These are phyloP conservation scores for Chelidonichthys spinosus DNA, from an alignment of 2,797 vertebrate genomes.

Conservation along the genomic window DNA sequence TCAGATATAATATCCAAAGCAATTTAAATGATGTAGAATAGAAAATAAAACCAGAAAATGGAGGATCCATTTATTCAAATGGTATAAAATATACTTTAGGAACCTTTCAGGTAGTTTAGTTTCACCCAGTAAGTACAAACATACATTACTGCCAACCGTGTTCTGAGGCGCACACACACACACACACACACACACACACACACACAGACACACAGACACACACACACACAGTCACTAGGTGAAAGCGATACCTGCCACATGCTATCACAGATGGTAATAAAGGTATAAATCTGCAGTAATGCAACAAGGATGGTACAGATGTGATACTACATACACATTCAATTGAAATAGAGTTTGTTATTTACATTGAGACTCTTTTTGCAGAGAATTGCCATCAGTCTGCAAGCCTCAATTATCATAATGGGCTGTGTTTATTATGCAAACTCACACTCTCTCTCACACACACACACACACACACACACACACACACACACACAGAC, in stretches of 20 bases:
- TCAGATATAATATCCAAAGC: constrained; percentile 4
- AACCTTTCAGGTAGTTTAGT: constrained; percentile 4
- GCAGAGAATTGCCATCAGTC: constrained; percentile 45
- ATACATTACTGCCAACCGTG: constrained; percentile 7
- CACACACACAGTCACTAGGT: not conserved
- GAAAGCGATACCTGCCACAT: not conserved
- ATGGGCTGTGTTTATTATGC: constrained; percentile 40
- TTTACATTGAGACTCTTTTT: constrained; percentile 44
- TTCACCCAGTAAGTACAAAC: constrained; percentile 18
- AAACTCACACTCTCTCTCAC: constrained; percentile 14
- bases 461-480: not conserved
- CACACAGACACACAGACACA: not conserved
- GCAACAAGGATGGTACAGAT: not conserved
- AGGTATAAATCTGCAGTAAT: not conserved
- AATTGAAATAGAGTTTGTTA: constrained; percentile 27
- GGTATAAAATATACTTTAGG: not conserved
- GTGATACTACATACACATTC: constrained; percentile 6
- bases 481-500: not conserved
- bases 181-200: not conserved
- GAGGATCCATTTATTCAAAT: constrained; percentile 13
- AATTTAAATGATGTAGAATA: constrained; percentile 20
- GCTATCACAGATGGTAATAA: not conserved
- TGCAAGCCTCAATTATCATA: constrained; percentile 61
- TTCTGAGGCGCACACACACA: not conserved
- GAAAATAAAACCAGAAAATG: constrained; percentile 2